Conservation (phyloP, 1,140 invertebrate genomes). For the Tetramorium alpestre region DNA sequence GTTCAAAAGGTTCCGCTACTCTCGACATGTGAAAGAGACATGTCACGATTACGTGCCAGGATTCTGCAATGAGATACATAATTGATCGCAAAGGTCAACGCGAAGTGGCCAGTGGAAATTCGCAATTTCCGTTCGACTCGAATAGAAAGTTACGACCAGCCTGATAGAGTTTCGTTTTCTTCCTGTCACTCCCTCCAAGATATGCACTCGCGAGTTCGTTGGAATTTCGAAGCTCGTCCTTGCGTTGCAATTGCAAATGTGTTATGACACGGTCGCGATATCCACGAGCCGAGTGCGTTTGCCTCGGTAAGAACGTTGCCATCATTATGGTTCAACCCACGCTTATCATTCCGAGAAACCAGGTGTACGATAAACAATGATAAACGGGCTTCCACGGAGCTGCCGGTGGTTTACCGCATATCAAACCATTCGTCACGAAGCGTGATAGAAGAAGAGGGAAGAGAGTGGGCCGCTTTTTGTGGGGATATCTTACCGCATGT, state of each 20-base stretch:
- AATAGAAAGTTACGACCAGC: slow-evolving; percentile 27
- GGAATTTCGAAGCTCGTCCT: slow-evolving; percentile 5
- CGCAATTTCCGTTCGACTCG: slow-evolving; percentile 21
- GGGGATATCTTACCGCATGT: slow-evolving; percentile 5
- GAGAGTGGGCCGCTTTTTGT: neutral
- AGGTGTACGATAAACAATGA: slow-evolving; percentile 64
- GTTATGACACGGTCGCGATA: neutral
- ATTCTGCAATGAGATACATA: slow-evolving; percentile 19
- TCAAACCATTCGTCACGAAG: slow-evolving; percentile 21
- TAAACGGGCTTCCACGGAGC: slow-evolving; percentile 46
- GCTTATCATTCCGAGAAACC: slow-evolving; percentile 58
- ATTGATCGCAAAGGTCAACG: slow-evolving; percentile 30
- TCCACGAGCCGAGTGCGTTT: slow-evolving; percentile 39
- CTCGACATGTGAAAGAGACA: neutral
- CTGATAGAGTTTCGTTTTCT: slow-evolving; percentile 39
- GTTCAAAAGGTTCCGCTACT: neutral
- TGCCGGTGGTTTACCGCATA: slow-evolving; percentile 48
- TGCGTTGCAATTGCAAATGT: slow-evolving; percentile 8
- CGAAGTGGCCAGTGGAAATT: slow-evolving; percentile 32
- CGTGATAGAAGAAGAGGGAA: neutral
- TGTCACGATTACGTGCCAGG: neutral
- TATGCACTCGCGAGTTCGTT: neutral
- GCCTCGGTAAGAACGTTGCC: slow-evolving; percentile 37
- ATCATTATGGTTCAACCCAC: slow-evolving; percentile 40
- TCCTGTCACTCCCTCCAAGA: neutral